Base-by-base conservation (phyloP, 2,797 vertebrate genomes). In the Neopelma chrysocephalum region DNA sequence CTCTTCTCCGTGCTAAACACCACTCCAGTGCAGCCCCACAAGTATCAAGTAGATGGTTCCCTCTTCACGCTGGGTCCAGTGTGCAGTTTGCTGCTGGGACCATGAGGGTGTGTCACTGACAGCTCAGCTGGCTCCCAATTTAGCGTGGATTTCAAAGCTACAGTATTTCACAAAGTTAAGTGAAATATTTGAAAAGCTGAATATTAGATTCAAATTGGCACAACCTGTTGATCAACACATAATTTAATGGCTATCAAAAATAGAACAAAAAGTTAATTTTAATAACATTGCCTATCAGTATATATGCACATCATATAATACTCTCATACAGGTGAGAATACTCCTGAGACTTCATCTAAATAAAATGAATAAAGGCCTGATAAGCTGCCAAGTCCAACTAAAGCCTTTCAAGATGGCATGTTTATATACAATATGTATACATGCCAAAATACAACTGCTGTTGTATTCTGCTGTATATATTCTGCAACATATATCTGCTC, bases 91-190 rank as follows among this genome's bases (percentile, higher is more conserved):
- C 34, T 75, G 48, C 40, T 25, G 25, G 11, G 18, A 9, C 3
- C 0, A 0, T 8, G 14, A 54, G 23, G 4, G 3, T 9, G 26
- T 23, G 20, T 15, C n/a, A 50, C 23, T 9, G 26, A 25, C 26
- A 45, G 38, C 57, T 58, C 61, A 48, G 32, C 68, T 2, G 27
- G 26, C 48, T 56, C 34, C 42, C 42, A 50, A 1, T 9, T 36
- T 2, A 3, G 26, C 1, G 1, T 12, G 18, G 76, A 56, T 25
- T 62, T 26, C 62, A 32, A 42, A 43, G 61, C 11, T 20, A 42
- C 25, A 16, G 16, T 1, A 5, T 70, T 43, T 50, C 71, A 64
- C 23, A 12, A 76, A 45, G 36, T 25, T 23, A 31, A 75, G 21
- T 6, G 29, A 40, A 6, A 1, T 9, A 60, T 31, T 27, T 58